A percentile compares a stretch with the other conserved stretches of the same genome.
Evolutionary conservation across 1,140 invertebrate species (phyloP).

Genomic region (Mactra quadrangularis): DNA sequence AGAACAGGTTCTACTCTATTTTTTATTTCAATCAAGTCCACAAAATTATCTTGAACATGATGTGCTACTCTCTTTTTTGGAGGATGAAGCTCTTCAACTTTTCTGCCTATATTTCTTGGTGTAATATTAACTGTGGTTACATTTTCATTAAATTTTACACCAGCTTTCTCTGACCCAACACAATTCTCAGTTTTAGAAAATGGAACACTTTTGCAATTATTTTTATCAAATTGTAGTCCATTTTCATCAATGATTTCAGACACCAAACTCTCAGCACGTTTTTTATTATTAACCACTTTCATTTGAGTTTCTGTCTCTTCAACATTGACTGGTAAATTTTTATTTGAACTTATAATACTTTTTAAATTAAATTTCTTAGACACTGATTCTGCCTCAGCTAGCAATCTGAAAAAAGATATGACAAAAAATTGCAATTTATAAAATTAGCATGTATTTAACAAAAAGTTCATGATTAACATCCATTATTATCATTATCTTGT

Average conservation of each 20-base stretch:
- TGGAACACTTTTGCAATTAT: neutral
- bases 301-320: neutral
- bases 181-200: neutral
- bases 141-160: conserved; percentile 70
- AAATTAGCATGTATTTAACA: too few species aligned
- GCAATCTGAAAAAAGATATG: conserved; percentile 20
- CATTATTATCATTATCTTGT: too few species aligned
- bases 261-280: conserved; percentile 29
- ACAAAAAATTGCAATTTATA: neutral
- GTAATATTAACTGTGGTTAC: conserved; percentile 74
- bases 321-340: conserved; percentile 32
- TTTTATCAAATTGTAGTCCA: conserved; percentile 36
- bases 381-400: conserved; percentile 51
- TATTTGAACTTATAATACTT: conserved; percentile 45
- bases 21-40: conserved; percentile 49
- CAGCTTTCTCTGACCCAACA: conserved; percentile 46
- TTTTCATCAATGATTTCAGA: conserved; percentile 44
- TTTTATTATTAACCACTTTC: neutral
- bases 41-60: conserved; percentile 37
- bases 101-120: conserved; percentile 71
- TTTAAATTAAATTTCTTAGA: conserved; percentile 45
- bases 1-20: conserved; percentile 49
- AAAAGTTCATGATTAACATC: too few species aligned
- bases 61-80: conserved; percentile 43
- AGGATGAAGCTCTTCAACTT: conserved; percentile 62